phyloP scores from a whole-genome alignment of 2,113 vertebrate species.

The Sitta europaea region DNA sequence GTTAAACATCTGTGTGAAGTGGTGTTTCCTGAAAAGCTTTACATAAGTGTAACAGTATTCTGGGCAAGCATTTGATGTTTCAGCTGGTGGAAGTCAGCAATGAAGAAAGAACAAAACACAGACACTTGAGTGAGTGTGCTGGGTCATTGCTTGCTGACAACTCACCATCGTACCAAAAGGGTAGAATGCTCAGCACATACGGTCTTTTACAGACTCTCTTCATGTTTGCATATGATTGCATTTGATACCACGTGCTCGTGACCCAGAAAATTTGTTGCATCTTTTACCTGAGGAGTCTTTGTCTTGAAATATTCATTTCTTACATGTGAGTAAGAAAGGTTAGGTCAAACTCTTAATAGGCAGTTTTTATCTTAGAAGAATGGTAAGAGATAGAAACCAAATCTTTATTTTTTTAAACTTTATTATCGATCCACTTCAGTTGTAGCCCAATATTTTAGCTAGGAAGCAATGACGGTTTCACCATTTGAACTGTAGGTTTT shows the following conservation, averaged over 20 bases:
- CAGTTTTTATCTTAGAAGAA: not conserved
- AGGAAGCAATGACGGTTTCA: not conserved
- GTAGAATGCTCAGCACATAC: not conserved
- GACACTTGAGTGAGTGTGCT: not conserved
- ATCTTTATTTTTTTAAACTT: not conserved
- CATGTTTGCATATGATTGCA: not conserved
- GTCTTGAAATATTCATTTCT: not conserved
- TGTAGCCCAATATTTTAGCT: not conserved
- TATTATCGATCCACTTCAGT: fast-evolving
- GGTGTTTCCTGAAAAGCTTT: conserved; percentile 69
- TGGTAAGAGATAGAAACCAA: not conserved
- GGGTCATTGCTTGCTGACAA: not conserved
- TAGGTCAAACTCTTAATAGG: not conserved
- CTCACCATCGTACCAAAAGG: not conserved
- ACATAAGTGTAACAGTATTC: conserved; percentile 32
- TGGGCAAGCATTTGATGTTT: conserved; percentile 20
- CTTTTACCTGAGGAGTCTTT: not conserved
- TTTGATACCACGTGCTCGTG: not conserved
- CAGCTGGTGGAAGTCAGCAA: not conserved
- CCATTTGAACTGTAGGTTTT: not conserved
- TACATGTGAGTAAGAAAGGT: not conserved
- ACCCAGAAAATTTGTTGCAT: not conserved
- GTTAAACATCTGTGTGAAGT: conserved; percentile 68
- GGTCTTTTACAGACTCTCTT: conserved; percentile 35
- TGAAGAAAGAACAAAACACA: not conserved